Base-by-base conservation (phyloP, 2,113 vertebrate genomes). In the Dasypus novemcinctus region DNA sequence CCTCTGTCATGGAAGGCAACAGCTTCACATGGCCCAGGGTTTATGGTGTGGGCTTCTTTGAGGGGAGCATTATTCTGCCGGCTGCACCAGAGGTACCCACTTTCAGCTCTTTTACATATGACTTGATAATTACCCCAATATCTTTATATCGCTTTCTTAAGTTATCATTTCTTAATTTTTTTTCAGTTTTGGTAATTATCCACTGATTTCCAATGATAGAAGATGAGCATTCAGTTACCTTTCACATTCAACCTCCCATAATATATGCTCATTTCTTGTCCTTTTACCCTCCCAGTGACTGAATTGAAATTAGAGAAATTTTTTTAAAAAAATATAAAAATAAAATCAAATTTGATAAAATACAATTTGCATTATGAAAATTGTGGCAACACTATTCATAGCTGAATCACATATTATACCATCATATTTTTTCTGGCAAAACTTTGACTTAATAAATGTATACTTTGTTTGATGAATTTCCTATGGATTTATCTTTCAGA, bases 291-390 rank as follows among this genome's bases (percentile, higher is more conserved):
- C 43, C 54, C 59, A 64, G 13, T 52, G 21, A 13, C 38, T 31
- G 75, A n/a, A 83, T 87, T 83, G 87, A 93, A 83, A 54, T 90
- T 20, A 90, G 17, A 83, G 57, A 59, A 59, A 59, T 59, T 54
- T 54, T 18, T 54, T 54, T 54, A 18, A 3, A 18, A 3, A 20
- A 54, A 59, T 59, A 23, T 21, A 59, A 59, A 59, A 59, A 23
- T 59, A 59, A 54, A 59, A 59, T 23, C 2, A 59, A 8, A 8
- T 59, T 21, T 21, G 57, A 59, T 49, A n/a, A 91, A 87, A 82
- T 78, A 31, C 4, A 72, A 4, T 64, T 90, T 72, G 14, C 2
- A 41, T 36, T 71, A 31, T 46, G 72, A 64, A 15, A 29, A 18
- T 76, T 75, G 82, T 29, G 10, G 10, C n/a, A 63, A 82, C 11